Conservation (phyloP, 2,797 vertebrate species). For the Syngnathus acus region DNA sequence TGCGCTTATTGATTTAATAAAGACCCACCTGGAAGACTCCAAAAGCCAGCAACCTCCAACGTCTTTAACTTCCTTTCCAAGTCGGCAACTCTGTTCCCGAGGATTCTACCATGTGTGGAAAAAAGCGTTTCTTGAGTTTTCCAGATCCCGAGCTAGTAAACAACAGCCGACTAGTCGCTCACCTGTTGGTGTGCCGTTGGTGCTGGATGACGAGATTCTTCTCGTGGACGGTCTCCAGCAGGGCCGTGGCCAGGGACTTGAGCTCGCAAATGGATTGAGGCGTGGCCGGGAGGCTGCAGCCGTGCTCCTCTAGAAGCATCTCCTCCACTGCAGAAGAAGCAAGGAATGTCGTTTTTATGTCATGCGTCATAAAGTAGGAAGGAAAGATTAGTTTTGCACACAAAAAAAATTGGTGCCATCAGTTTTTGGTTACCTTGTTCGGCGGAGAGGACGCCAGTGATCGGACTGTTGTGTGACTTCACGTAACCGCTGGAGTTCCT, state of each 20-base stretch:
- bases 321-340: constrained; percentile 62
- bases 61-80: constrained; percentile 93
- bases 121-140: too few relatives aligned
- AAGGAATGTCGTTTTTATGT: background rate
- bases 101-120: constrained; percentile 69
- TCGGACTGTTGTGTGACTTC: constrained; percentile 78
- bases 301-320: constrained; percentile 82
- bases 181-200: constrained; percentile 97
- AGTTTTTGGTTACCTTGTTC: constrained; percentile 81
- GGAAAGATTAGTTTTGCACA: background rate
- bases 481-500: constrained; percentile 80
- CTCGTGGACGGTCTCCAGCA: constrained; percentile 96
- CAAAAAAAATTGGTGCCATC: constrained; percentile 1
- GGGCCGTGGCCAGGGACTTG: constrained; percentile 91
- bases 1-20: background rate
- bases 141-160: too few relatives aligned
- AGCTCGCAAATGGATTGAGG: constrained; percentile 94
- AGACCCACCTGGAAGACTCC: constrained; percentile 90
- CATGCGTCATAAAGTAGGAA: too few relatives aligned
- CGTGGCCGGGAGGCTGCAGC: constrained; percentile 91
- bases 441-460: constrained; percentile 92
- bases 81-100: constrained; percentile 90
- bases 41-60: constrained; percentile 91
- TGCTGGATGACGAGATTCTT: constrained; percentile 98
- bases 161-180: constrained; percentile 4